Percentiles rank a stretch among this genome's conserved stretches.
phyloP scores from a whole-genome alignment of 2,797 vertebrate species.

The Dallia pectoralis region DNA sequence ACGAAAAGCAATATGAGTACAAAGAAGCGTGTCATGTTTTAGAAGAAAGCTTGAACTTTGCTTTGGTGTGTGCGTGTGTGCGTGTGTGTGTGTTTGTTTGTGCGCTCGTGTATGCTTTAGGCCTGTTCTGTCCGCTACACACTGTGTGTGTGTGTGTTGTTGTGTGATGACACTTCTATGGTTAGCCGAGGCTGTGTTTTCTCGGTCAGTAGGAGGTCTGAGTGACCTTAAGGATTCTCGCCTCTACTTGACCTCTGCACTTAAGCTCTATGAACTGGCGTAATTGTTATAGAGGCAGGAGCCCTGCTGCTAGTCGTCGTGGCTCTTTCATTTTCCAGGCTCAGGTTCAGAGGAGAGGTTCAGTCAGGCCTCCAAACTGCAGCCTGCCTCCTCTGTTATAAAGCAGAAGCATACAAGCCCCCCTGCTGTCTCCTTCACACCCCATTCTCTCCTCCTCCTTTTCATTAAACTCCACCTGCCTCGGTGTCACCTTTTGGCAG shows the following conservation, averaged over 20 bases:
- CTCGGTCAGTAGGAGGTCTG: neutral
- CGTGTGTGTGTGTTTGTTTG: neutral
- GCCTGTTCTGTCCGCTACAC: neutral
- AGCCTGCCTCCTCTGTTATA: neutral
- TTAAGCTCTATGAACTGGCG: neutral
- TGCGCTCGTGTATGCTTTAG: neutral
- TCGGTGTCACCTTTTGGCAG: neutral
- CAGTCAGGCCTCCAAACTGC: neutral
- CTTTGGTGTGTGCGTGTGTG: neutral
- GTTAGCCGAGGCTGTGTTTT: neutral
- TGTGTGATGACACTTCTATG: neutral
- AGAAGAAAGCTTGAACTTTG: neutral
- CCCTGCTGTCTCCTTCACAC: conserved; percentile 7
- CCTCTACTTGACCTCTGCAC: neutral
- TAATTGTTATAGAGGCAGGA: neutral
- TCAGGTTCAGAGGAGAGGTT: neutral
- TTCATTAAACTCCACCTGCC: neutral
- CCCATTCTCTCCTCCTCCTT: neutral
- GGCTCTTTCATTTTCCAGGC: too few species aligned
- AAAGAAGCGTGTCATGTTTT: neutral
- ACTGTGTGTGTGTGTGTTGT: too few species aligned
- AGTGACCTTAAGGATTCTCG: neutral
- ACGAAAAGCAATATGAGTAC: neutral
- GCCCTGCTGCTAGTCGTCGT: neutral
- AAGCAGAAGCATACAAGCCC: neutral